A percentile compares a stretch with the other conserved stretches of the same genome.
Evolutionary conservation across 1,140 invertebrate species (phyloP).

Genomic region (Helicoverpa armigera): DNA sequence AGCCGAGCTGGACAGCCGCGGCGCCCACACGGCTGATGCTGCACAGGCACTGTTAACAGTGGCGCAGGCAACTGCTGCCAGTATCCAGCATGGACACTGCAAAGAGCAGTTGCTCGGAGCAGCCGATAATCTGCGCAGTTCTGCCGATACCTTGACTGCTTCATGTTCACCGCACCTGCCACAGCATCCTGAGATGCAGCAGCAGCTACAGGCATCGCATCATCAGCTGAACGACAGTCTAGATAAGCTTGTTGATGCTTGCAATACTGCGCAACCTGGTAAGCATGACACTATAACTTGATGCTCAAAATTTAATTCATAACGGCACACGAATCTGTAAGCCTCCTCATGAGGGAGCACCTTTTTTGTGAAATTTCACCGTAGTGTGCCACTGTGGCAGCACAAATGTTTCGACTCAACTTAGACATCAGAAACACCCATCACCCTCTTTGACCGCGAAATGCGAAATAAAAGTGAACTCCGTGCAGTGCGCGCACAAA

Average conservation of each 20-base stretch:
- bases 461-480: no score
- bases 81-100: constrained; percentile 41
- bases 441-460: no score
- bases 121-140: constrained; percentile 3
- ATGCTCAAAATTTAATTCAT: no score
- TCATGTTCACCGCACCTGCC: constrained; percentile 10
- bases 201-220: background rate
- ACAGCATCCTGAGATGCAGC: background rate
- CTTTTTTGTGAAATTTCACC: no score
- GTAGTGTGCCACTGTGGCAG: no score
- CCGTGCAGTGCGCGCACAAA: no score
- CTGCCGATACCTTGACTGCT: constrained; percentile 21
- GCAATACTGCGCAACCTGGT: background rate
- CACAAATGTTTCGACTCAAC: no score
- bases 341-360: no score
- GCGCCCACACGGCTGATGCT: constrained; percentile 52
- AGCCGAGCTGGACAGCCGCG: constrained; percentile 46
- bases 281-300: background rate
- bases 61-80: constrained; percentile 58
- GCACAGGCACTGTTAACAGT: constrained; percentile 57
- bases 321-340: no score
- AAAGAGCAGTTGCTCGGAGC: constrained; percentile 45
- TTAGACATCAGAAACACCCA: no score
- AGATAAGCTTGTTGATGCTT: constrained; percentile 28
- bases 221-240: constrained; percentile 15